phyloP scores from a whole-genome alignment of 2,797 vertebrate genomes.

The Hipposideros larvatus region DNA sequence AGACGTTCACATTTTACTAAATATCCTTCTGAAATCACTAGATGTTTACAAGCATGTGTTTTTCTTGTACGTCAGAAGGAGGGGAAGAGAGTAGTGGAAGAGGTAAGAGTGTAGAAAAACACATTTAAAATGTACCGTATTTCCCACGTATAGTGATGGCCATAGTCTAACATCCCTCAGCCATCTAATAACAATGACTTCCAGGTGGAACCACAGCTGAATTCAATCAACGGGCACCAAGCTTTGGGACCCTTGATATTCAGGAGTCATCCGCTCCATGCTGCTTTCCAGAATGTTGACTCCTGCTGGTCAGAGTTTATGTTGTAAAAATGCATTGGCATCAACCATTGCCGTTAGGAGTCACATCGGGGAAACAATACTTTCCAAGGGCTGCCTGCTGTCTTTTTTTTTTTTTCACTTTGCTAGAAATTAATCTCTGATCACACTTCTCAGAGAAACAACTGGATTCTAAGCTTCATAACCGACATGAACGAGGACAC shows the following conservation, averaged over 20 bases:
- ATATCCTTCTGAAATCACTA: not conserved
- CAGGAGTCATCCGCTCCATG: not conserved
- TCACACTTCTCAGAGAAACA: slow-evolving; percentile 16
- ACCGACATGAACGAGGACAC: not conserved
- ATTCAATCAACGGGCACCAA: not conserved
- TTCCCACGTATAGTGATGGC: not conserved
- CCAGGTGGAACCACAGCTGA: not conserved
- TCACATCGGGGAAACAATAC: not conserved
- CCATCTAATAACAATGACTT: not conserved
- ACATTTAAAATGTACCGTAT: not conserved
- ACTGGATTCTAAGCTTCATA: not conserved
- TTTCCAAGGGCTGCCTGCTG: not conserved
- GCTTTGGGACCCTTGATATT: not conserved
- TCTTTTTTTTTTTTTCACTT: not conserved
- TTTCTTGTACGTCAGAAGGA: not conserved
- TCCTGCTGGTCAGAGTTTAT: not conserved
- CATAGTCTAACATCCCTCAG: not conserved
- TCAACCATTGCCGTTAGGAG: not conserved
- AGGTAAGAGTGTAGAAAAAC: not conserved
- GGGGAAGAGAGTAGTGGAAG: not conserved
- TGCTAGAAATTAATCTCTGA: not conserved
- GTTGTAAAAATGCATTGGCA: not conserved
- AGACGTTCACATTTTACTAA: not conserved
- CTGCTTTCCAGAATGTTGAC: not conserved
- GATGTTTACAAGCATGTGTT: not conserved